Evolutionary conservation across 1,140 invertebrate species (phyloP).

Genomic region (Mesaphorura yosii): DNA sequence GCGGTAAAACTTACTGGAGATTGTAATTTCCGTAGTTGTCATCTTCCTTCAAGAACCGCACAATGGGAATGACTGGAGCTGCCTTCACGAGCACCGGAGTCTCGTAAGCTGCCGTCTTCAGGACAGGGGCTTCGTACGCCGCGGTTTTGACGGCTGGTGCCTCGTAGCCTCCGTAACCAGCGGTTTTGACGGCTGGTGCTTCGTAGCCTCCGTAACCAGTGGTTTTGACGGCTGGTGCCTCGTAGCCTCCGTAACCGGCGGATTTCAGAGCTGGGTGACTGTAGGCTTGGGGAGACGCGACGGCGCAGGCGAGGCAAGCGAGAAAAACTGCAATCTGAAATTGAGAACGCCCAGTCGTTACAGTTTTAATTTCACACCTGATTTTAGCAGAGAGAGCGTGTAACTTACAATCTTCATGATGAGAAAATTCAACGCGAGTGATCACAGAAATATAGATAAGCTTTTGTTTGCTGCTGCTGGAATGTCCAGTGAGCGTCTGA

Average conservation of each 20-base stretch:
- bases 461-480: too few species aligned
- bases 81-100: background rate
- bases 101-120: background rate
- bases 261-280: background rate
- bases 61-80: constrained; percentile 4
- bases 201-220: background rate
- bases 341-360: too few species aligned
- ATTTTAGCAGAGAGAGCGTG: too few species aligned
- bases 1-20: constrained; percentile 4
- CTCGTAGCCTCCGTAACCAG: background rate
- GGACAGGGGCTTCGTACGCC: background rate
- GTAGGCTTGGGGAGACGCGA: too few species aligned
- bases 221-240: background rate
- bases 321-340: too few species aligned
- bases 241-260: background rate
- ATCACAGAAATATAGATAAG: too few species aligned
- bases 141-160: background rate
- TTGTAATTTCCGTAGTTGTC: constrained; percentile 31
- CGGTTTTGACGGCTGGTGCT: background rate
- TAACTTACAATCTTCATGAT: too few species aligned
- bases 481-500: too few species aligned
- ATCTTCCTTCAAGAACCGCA: constrained; percentile 12
- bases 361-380: too few species aligned
- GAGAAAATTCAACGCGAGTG: too few species aligned
- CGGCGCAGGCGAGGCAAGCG: too few species aligned